A percentile compares a stretch with the other conserved stretches of the same genome.
Evolutionary conservation across 2,113 vertebrate species (phyloP).

Genomic region (Lampris megalopsis): DNA sequence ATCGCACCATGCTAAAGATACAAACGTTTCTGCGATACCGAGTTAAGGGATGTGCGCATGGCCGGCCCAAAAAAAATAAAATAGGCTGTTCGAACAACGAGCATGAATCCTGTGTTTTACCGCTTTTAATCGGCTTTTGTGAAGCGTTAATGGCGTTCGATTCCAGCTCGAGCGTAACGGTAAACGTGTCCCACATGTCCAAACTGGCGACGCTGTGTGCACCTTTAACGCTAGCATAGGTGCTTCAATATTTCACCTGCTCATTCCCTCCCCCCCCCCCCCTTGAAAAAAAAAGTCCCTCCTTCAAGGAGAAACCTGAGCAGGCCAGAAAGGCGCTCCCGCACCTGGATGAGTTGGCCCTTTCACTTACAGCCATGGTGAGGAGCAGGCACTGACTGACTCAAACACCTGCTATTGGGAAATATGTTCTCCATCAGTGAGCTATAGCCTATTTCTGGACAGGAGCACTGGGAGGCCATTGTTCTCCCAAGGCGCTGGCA

Average conservation of each 20-base stretch:
- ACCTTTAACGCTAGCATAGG: conserved; percentile 36
- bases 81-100: not conserved
- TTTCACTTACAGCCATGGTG: conserved; percentile 80
- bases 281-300: conserved; percentile 33
- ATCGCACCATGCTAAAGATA: conserved; percentile 3
- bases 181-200: not conserved
- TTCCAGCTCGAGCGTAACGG: not conserved
- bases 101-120: not conserved
- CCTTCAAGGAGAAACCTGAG: conserved; percentile 77
- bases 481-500: conserved; percentile 74
- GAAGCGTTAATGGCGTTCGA: not conserved
- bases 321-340: conserved; percentile 68
- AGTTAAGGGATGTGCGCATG: too few relatives aligned
- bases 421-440: conserved; percentile 86
- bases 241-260: conserved; percentile 64
- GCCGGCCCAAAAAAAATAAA: too few relatives aligned
- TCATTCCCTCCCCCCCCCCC: conserved; percentile 54
- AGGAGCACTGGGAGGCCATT: conserved; percentile 83
- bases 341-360: conserved; percentile 80
- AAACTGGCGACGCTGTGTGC: conserved; percentile 10
- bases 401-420: conserved; percentile 84
- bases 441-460: conserved; percentile 77
- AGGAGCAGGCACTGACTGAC: conserved; percentile 81
- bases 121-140: not conserved
- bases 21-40: not conserved